A percentile compares a stretch with the other conserved stretches of the same genome.
phyloP scores from a whole-genome alignment of 1,140 invertebrate genomes.

The Calosoma granatense region DNA sequence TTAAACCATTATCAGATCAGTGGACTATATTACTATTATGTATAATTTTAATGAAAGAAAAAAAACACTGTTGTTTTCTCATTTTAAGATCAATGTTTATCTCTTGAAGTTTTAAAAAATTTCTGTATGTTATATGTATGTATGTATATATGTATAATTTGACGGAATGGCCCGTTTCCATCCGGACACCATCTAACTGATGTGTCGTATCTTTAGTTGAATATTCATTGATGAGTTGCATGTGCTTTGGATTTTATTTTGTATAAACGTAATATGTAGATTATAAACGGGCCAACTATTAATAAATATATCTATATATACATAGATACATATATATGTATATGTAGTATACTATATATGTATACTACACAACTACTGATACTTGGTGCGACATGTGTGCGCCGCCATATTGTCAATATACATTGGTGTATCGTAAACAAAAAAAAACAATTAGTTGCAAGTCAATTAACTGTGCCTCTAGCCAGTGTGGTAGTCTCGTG shows the following conservation, averaged over 20 bases:
- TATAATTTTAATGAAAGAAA: too few species aligned
- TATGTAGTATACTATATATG: constrained; percentile 4
- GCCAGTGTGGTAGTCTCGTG: constrained; percentile 1
- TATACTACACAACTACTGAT: background rate
- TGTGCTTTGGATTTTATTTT: too few species aligned
- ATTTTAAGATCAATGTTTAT: background rate
- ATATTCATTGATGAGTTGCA: too few species aligned
- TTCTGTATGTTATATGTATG: too few species aligned
- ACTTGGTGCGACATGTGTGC: background rate
- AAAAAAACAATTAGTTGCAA: constrained; percentile 7
- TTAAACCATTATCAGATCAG: background rate
- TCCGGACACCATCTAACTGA: too few species aligned
- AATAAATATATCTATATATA: too few species aligned
- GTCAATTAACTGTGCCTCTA: constrained; percentile 7
- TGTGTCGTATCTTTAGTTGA: too few species aligned
- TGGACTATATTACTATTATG: background rate
- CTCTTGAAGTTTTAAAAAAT: background rate
- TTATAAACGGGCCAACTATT: too few species aligned
- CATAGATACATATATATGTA: too few species aligned
- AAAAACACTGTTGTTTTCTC: background rate
- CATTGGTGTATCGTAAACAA: constrained; percentile 8
- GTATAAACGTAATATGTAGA: too few species aligned
- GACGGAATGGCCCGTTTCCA: too few species aligned
- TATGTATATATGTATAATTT: too few species aligned
- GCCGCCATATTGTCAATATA: constrained; percentile 5